Conservation (phyloP, 2,888 invertebrate species). For the Mesorhabditis spiculigera region DNA sequence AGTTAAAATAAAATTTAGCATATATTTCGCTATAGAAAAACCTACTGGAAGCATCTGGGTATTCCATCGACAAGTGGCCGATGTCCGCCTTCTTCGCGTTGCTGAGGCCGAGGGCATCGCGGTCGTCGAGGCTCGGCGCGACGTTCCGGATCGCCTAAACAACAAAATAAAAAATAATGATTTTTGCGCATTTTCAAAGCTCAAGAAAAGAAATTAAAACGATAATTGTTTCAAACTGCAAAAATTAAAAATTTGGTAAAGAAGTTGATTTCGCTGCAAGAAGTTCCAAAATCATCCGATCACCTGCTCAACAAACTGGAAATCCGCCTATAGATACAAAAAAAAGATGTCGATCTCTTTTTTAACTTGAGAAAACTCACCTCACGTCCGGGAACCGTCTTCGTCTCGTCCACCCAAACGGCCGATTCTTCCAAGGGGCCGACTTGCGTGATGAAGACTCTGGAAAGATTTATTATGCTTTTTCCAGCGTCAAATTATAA, state of each 20-base stretch:
- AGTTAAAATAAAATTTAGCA: too few relatives aligned
- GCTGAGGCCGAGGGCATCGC: conserved; percentile 48
- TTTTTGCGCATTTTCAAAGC: too few relatives aligned
- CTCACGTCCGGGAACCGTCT: conserved; percentile 61
- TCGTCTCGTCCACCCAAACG: conserved; percentile 95
- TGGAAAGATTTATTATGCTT: conserved; percentile 10
- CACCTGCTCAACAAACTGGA: not conserved
- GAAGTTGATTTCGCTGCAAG: too few relatives aligned
- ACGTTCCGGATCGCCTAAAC: conserved; percentile 39
- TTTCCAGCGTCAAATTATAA: too few relatives aligned
- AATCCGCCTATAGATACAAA: not conserved
- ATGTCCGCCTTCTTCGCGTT: conserved; percentile 38
- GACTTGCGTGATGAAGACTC: conserved; percentile 55
- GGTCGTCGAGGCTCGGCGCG: conserved; percentile 38
- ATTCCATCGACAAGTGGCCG: conserved; percentile 22
- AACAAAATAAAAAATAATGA: conserved; percentile 46
- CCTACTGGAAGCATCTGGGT: conserved; percentile 24
- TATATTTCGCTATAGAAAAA: not conserved
- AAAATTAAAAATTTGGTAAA: too few relatives aligned
- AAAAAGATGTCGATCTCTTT: not conserved
- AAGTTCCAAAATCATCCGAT: not conserved
- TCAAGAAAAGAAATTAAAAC: too few relatives aligned
- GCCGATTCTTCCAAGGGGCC: conserved; percentile 90
- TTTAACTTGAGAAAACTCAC: conserved; percentile 2
- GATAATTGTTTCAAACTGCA: too few relatives aligned